Conservation (phyloP, 2,797 vertebrate genomes). For the Argyrosomus regius region DNA sequence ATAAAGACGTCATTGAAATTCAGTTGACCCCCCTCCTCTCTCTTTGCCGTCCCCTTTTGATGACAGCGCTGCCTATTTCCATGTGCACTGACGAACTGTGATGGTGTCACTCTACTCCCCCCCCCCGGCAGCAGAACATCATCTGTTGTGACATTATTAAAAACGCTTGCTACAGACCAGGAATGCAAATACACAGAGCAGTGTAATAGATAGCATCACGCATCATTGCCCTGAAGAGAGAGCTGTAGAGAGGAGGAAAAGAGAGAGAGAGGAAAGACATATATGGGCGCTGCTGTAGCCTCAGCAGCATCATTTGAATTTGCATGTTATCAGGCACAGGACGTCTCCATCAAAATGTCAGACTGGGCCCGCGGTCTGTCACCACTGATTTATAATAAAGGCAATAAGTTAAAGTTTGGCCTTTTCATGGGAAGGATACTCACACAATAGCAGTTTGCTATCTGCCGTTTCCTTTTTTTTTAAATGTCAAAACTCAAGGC, state of each 20-base stretch:
- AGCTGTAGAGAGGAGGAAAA: slow-evolving; percentile 44
- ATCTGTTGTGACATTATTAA: slow-evolving; percentile 81
- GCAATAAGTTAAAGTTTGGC: slow-evolving; percentile 63
- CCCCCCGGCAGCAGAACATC: slow-evolving; percentile 63
- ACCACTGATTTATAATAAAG: slow-evolving; percentile 64
- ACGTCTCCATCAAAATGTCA: slow-evolving; percentile 85
- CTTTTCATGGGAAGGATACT: slow-evolving; percentile 49
- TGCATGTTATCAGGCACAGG: slow-evolving; percentile 80
- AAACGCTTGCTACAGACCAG: slow-evolving; percentile 65
- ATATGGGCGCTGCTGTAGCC: slow-evolving; percentile 63
- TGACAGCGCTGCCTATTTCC: slow-evolving; percentile 55
- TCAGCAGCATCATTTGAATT: slow-evolving; percentile 76
- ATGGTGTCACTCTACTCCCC: slow-evolving; percentile 41
- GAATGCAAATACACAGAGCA: slow-evolving; percentile 79
- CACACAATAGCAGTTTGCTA: slow-evolving; percentile 37
- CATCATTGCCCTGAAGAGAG: slow-evolving; percentile 69
- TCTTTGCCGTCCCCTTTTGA: slow-evolving; percentile 13
- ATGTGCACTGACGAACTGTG: slow-evolving; percentile 55
- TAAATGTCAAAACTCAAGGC: slow-evolving; percentile 61
- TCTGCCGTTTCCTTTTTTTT: slow-evolving; percentile 38
- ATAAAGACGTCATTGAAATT: slow-evolving; percentile 55
- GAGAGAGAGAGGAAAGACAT: slow-evolving; percentile 30
- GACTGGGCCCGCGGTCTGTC: slow-evolving; percentile 64
- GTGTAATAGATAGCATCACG: slow-evolving; percentile 81
- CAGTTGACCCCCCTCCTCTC: slow-evolving; percentile 25